Percentiles rank a stretch among this genome's conserved stretches.
These are phyloP conservation scores for Allacma fusca DNA, from an alignment of 2,888 invertebrate species.

Conservation along the genomic window DNA sequence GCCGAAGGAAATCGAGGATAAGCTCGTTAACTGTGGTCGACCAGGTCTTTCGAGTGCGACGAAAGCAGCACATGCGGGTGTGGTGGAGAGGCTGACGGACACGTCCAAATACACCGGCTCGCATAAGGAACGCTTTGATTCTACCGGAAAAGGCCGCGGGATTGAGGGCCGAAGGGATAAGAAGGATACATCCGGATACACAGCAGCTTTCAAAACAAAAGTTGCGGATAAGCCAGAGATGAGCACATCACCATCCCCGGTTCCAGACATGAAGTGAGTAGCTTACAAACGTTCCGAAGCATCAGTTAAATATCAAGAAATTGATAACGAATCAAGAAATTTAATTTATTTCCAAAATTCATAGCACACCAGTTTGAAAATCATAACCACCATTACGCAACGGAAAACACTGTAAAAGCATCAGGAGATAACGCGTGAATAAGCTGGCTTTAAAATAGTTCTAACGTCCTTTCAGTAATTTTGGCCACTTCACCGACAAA, in stretches of 20 bases:
- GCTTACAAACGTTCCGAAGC: too few species aligned
- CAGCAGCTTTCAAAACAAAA: conserved; percentile 64
- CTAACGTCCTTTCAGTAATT: too few species aligned
- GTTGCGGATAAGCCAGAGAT: conserved; percentile 22
- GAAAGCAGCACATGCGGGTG: conserved; percentile 62
- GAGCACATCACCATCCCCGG: conserved; percentile 18
- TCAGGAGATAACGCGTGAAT: too few species aligned
- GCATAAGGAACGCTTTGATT: conserved; percentile 65
- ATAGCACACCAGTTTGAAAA: too few species aligned
- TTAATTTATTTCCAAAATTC: too few species aligned
- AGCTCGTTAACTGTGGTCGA: conserved; percentile 80
- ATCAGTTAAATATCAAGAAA: too few species aligned
- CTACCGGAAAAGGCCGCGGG: conserved; percentile 65
- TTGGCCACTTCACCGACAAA: too few species aligned
- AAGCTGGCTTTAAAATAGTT: too few species aligned
- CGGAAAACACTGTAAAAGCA: too few species aligned
- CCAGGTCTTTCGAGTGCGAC: conserved; percentile 65
- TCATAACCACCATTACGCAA: too few species aligned
- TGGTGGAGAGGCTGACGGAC: conserved; percentile 64
- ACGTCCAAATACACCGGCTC: conserved; percentile 65
- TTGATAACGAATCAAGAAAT: too few species aligned
- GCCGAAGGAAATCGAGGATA: conserved; percentile 78
- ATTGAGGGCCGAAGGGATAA: conserved; percentile 64
- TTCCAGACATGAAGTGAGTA: background rate
- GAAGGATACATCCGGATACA: conserved; percentile 64